These are phyloP conservation scores for Heliornis fulica DNA, from an alignment of 2,113 vertebrate species.

Conservation along the genomic window DNA sequence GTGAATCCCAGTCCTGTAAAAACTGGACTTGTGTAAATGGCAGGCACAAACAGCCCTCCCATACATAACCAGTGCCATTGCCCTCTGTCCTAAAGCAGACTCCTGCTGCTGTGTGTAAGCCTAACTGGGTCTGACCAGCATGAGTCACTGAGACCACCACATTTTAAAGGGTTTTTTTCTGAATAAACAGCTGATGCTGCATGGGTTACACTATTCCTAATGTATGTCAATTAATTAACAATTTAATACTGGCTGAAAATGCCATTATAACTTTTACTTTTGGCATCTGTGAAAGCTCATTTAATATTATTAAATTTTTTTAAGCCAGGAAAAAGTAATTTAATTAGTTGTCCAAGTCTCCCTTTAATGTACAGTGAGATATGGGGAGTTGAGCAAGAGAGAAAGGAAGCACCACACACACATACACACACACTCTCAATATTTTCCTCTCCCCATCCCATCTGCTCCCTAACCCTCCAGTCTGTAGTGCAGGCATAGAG, in stretches of 20 bases:
- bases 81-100: not conserved
- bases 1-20: not conserved
- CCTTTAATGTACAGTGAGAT: not conserved
- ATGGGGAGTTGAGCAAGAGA: not conserved
- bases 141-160: not conserved
- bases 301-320: constrained; percentile 32
- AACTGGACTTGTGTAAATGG: not conserved
- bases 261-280: constrained; percentile 7
- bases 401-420: not conserved
- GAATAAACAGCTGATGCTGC: not conserved
- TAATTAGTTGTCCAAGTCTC: not conserved
- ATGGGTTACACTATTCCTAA: not conserved
- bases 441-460: not conserved
- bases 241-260: constrained; percentile 12
- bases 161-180: not conserved
- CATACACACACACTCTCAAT: no score
- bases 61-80: not conserved
- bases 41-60: not conserved
- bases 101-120: not conserved
- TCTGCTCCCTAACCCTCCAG: not conserved
- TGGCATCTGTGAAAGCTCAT: not conserved
- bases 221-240: constrained; percentile 25
- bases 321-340: constrained; percentile 12
- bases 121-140: not conserved
- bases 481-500: not conserved